Base-by-base conservation (phyloP, 2,113 vertebrate species). In the Archocentrus centrarchus region DNA sequence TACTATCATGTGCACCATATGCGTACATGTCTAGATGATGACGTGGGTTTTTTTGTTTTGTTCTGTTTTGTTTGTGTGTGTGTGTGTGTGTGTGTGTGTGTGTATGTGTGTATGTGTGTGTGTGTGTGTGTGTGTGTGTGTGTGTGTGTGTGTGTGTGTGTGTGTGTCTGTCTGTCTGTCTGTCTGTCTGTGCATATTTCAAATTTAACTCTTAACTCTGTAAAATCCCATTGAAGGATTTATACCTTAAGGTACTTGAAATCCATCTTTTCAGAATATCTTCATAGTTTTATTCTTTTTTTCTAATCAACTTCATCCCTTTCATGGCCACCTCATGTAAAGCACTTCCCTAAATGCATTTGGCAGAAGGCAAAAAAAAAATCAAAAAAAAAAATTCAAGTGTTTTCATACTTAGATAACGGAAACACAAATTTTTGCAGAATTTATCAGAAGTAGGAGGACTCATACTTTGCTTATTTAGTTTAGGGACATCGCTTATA, bases 221-320 rank as follows among this genome's bases (percentile, higher is more conserved):
- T 66, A 8, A 22, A 79, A 76, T 6, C 9, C 17, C 30, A 63
- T 32, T 66, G 30, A 82, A 75, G 59, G 32, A 81, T 88, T 70
- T 78, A 82, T 64, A 75, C 50, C 59, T 80, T 39, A 70, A 55
- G 47, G 61, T 59, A 57, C 84, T 17, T 86, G 77, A 85, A 90
- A 86, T 80, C 63, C 78, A 60, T 80, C 59, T 15, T 84, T 78
- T 87, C 17, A 81, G 27, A 78, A 87, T 80, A 79, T 83, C 22
- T 55, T n/a, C 79, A 83, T 88, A 32, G 88, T 82, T 91, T 80
- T 14, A 59, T 84, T 86, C 50, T 24, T 86, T 32, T 77, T 30
- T 60, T n/a, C 30, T 6, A 15, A 55, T 32, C n/a, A 77, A 57
- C 32, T 7, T 79, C 84, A 91, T 89, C 77, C 41, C 57, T 79